A percentile compares a stretch with the other conserved stretches of the same genome.
Conservation (phyloP, 92 coral and sea anemone genomes). For the Epizoanthus stellaris region DNA sequence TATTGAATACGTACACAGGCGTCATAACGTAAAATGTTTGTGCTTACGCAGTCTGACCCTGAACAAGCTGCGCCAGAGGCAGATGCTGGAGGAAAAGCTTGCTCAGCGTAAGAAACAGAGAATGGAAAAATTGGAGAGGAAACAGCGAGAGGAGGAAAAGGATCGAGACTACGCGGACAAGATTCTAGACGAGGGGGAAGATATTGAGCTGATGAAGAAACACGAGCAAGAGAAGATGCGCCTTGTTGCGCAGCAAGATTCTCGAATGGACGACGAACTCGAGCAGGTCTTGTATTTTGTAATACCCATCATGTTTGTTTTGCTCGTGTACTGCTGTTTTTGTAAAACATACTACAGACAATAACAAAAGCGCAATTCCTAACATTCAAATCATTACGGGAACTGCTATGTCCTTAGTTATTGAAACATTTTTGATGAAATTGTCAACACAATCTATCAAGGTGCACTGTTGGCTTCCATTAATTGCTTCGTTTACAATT, state of each 20-base stretch:
- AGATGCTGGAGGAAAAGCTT: slow-evolving; percentile 81
- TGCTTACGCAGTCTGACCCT: slow-evolving; percentile 73
- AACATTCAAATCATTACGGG: no score
- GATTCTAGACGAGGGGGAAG: slow-evolving; percentile 80
- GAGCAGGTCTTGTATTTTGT: slow-evolving; percentile 59
- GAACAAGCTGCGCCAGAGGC: slow-evolving; percentile 94
- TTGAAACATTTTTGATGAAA: no score
- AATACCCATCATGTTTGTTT: neutral
- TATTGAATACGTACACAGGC: no score
- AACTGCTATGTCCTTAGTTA: no score
- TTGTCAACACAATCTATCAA: no score
- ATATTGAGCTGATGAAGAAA: slow-evolving; percentile 83
- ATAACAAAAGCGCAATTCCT: no score
- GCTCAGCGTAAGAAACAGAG: slow-evolving; percentile 76
- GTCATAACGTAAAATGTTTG: neutral
- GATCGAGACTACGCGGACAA: slow-evolving; percentile 69
- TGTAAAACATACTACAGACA: no score
- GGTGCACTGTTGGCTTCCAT: neutral
- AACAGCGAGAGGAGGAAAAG: slow-evolving; percentile 81
- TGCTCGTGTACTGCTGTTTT: neutral
- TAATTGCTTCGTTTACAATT: neutral
- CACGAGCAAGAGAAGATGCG: slow-evolving; percentile 88
- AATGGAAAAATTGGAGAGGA: slow-evolving; percentile 77
- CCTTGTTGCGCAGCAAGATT: slow-evolving; percentile 67
- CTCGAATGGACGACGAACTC: slow-evolving; percentile 76